Percentiles rank a stretch among this genome's conserved stretches.
These are phyloP conservation scores for Centropristis striata DNA, from an alignment of 2,113 vertebrate genomes.

Conservation along the genomic window DNA sequence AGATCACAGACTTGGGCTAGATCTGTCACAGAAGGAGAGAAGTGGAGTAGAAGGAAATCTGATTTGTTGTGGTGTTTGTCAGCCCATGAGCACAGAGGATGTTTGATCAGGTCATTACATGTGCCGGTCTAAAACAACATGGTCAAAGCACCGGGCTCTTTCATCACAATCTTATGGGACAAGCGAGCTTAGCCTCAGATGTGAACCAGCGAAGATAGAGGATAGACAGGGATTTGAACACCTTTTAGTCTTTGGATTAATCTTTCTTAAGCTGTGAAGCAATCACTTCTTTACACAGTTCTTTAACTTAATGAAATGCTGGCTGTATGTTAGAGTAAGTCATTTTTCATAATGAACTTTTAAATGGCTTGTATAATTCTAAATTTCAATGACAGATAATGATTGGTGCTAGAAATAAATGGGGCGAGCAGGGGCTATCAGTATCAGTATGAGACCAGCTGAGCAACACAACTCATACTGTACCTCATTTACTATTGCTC, in stretches of 20 bases:
- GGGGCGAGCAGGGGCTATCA: slow-evolving; percentile 37
- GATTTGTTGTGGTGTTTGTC: slow-evolving; percentile 76
- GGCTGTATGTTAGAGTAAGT: slow-evolving; percentile 21
- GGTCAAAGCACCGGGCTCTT: slow-evolving; percentile 45
- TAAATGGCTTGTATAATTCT: slow-evolving; percentile 53
- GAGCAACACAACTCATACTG: slow-evolving; percentile 35
- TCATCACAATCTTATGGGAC: slow-evolving; percentile 58
- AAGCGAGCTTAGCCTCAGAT: slow-evolving; percentile 55
- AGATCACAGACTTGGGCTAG: slow-evolving; percentile 70
- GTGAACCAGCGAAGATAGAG: slow-evolving; percentile 48
- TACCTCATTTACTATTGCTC: slow-evolving; percentile 50
- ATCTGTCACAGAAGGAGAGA: slow-evolving; percentile 67
- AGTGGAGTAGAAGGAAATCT: slow-evolving; percentile 66
- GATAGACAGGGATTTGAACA: slow-evolving; percentile 53
- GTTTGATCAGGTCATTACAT: slow-evolving; percentile 73
- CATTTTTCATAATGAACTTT: slow-evolving; percentile 53
- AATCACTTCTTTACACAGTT: slow-evolving; percentile 44
- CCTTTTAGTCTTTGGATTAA: slow-evolving; percentile 69
- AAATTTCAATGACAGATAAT: slow-evolving; percentile 50
- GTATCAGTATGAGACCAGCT: slow-evolving; percentile 26
- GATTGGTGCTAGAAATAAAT: slow-evolving; percentile 55
- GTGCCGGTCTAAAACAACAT: slow-evolving; percentile 47
- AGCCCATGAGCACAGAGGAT: slow-evolving; percentile 47
- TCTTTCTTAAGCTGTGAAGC: slow-evolving; percentile 44
- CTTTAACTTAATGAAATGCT: slow-evolving; percentile 58